A percentile compares a stretch with the other conserved stretches of the same genome.
Conservation (phyloP, 2,888 invertebrate species). For the Agriopis marginaria region DNA sequence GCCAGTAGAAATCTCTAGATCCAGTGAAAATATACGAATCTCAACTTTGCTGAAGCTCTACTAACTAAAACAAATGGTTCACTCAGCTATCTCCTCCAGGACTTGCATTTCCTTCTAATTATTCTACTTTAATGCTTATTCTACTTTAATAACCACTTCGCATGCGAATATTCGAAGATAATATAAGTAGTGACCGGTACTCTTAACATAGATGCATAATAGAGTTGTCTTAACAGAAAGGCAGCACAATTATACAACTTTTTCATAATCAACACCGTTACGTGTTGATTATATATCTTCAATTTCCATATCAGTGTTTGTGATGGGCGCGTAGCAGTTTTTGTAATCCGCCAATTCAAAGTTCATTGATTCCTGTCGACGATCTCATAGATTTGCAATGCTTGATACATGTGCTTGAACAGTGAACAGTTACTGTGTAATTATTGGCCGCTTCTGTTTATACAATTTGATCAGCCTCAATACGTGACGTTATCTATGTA, state of each 20-base stretch:
- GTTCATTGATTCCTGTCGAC: constrained; percentile 38
- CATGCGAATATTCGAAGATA: constrained; percentile 18
- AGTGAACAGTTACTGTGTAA: constrained; percentile 49
- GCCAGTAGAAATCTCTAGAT: constrained; percentile 44
- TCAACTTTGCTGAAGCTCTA: constrained; percentile 44
- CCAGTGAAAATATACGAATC: constrained; percentile 35
- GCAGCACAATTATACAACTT: constrained; percentile 13
- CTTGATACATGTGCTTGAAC: constrained; percentile 35
- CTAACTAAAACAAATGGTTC: constrained; percentile 50
- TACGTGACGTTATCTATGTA: constrained; percentile 52
- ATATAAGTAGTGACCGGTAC: constrained; percentile 20
- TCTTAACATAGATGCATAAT: constrained; percentile 27
- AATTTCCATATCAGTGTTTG: constrained; percentile 30
- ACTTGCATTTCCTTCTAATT: constrained; percentile 30
- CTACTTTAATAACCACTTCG: constrained; percentile 19
- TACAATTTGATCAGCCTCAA: constrained; percentile 46
- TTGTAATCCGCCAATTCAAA: constrained; percentile 32
- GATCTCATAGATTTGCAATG: constrained; percentile 27
- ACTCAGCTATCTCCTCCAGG: constrained; percentile 44
- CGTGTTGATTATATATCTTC: constrained; percentile 26
- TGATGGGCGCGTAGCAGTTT: constrained; percentile 22
- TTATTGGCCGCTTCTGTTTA: constrained; percentile 49
- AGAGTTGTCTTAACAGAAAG: constrained; percentile 26
- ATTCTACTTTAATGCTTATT: constrained; percentile 13
- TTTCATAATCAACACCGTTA: constrained; percentile 15